A percentile compares a stretch with the other conserved stretches of the same genome.
Conservation (phyloP, 2,797 vertebrate species). For the Paratrypauchen microcephalus region DNA sequence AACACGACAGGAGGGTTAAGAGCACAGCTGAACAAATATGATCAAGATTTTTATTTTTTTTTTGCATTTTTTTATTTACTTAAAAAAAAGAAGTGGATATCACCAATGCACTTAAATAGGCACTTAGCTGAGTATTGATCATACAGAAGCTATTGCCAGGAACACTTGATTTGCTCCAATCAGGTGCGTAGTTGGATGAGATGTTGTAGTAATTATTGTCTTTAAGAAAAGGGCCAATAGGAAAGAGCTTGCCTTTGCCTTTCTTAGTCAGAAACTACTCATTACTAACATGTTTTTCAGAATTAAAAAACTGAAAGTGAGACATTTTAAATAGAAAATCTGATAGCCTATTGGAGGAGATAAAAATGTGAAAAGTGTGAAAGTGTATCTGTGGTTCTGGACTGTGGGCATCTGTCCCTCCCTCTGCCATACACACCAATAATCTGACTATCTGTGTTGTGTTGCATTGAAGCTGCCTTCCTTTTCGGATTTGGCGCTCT, state of each 20-base stretch:
- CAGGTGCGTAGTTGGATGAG: background rate
- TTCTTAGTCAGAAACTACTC: no score
- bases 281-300: no score
- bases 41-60: no score
- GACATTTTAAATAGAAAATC: no score
- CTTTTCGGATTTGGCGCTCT: slow-evolving; percentile 74
- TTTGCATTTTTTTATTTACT: no score
- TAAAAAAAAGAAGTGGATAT: background rate
- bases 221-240: background rate
- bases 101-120: background rate
- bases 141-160: no score
- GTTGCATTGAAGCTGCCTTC: slow-evolving; percentile 57
- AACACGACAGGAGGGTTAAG: no score
- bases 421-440: slow-evolving; percentile 20
- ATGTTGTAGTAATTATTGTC: background rate
- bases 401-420: slow-evolving; percentile 23
- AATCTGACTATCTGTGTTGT: slow-evolving; percentile 39
- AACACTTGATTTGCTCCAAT: background rate
- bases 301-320: no score
- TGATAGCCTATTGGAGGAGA: background rate
- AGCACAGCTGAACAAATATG: no score
- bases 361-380: slow-evolving; percentile 19
- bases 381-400: slow-evolving; percentile 10
- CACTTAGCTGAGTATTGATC: no score
- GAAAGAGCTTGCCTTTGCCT: no score